Conservation (phyloP, 2,113 vertebrate species). For the Ivindomyrus marchei region DNA sequence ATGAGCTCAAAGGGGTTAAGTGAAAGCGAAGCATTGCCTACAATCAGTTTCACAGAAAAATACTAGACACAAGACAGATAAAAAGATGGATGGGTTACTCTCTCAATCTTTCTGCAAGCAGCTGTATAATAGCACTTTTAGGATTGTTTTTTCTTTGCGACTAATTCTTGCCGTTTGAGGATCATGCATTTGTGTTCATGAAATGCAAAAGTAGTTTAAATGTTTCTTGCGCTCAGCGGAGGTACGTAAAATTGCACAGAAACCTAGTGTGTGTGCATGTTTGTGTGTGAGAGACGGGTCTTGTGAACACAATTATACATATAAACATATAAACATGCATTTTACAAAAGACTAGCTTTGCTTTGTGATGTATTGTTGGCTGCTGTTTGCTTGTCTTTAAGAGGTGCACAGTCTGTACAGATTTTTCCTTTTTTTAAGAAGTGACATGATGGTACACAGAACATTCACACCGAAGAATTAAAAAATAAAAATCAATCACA, state of each 20-base stretch:
- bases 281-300: background rate
- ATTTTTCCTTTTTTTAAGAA: conserved; percentile 10
- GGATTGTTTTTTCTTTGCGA: conserved; percentile 15
- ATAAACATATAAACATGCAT: conserved; percentile 29
- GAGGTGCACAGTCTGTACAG: conserved; percentile 6
- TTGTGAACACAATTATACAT: conserved; percentile 16
- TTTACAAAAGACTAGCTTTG: conserved; percentile 21
- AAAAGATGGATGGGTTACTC: background rate
- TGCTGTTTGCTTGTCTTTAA: background rate
- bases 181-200: conserved; percentile 19
- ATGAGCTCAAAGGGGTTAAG: background rate
- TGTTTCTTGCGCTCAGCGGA: conserved; percentile 14
- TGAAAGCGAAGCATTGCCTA: background rate
- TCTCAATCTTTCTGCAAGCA: conserved; percentile 4
- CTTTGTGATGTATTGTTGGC: conserved; percentile 13
- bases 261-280: background rate
- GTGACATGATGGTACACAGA: conserved; percentile 12
- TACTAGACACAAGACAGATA: background rate
- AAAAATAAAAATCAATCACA: conserved; percentile 18
- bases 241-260: conserved; percentile 18
- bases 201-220: background rate
- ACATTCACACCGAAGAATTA: conserved; percentile 27
- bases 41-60: background rate
- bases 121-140: conserved; percentile 39
- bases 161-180: background rate